Conservation (phyloP, 2,113 vertebrate species). For the Telmatochromis brachygnathus region DNA sequence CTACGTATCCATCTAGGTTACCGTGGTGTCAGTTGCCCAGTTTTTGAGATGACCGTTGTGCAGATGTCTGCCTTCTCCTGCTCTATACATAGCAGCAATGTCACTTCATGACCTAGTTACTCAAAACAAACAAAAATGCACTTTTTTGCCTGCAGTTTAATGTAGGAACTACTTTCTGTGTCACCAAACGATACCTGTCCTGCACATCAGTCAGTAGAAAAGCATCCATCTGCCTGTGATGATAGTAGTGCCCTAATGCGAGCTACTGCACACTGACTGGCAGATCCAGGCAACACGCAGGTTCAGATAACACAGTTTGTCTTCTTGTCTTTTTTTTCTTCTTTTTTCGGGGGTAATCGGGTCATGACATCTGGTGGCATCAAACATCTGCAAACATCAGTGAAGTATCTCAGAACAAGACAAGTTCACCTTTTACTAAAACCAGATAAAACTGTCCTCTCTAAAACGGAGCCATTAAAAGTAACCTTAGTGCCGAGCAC, state of each 20-base stretch:
- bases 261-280: not conserved
- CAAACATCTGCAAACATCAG: not conserved
- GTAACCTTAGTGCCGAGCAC: not conserved
- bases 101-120: not conserved
- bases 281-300: not conserved
- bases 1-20: not conserved
- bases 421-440: not conserved
- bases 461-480: not conserved
- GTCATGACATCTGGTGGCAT: not conserved
- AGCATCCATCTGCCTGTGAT: not conserved
- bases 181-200: not conserved
- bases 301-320: not conserved
- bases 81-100: not conserved
- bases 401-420: fast-evolving
- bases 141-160: not conserved
- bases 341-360: fast-evolving
- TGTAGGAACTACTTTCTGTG: not conserved
- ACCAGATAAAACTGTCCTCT: not conserved
- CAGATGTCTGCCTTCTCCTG: not conserved
- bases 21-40: not conserved
- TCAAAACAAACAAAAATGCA: not conserved
- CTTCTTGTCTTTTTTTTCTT: not conserved
- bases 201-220: not conserved
- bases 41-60: not conserved
- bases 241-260: not conserved